These are phyloP conservation scores for Drosophila willistoni DNA, from an alignment of 1,140 invertebrate genomes.

Conservation along the genomic window DNA sequence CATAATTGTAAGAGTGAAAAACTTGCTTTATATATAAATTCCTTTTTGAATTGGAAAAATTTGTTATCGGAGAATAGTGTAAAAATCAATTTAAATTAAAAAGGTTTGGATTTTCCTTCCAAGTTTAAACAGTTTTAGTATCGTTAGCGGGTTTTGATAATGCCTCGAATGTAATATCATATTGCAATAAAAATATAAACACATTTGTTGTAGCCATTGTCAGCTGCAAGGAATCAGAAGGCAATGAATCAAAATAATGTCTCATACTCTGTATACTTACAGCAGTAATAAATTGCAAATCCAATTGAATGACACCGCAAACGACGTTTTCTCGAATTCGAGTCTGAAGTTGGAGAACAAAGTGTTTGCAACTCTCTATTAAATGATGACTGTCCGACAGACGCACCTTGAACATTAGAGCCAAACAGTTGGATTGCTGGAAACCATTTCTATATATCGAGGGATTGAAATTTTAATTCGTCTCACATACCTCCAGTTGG, in stretches of 20 bases:
- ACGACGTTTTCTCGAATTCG: conserved; percentile 51
- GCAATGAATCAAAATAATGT: neutral
- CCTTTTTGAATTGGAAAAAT: too few relatives aligned
- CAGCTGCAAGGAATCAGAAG: conserved; percentile 36
- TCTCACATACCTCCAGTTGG: conserved; percentile 34
- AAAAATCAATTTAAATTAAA: too few relatives aligned
- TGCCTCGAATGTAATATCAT: conserved; percentile 73
- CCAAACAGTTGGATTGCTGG: conserved; percentile 54
- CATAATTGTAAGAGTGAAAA: too few relatives aligned
- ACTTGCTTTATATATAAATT: too few relatives aligned
- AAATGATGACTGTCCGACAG: conserved; percentile 24
- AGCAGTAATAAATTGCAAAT: conserved; percentile 57
- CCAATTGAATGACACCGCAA: conserved; percentile 45
- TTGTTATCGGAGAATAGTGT: too few relatives aligned
- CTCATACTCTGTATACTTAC: conserved; percentile 16
- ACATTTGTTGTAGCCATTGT: conserved; percentile 58
- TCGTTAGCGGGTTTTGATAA: conserved; percentile 41
- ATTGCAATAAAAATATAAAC: conserved; percentile 76
- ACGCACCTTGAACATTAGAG: conserved; percentile 13
- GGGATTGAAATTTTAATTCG: neutral
- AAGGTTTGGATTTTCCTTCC: too few relatives aligned
- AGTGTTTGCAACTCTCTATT: conserved; percentile 53
- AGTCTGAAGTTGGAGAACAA: conserved; percentile 40
- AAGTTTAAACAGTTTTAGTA: neutral
- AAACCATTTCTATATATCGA: neutral